These are phyloP conservation scores for Pyrochroa serraticornis DNA, from an alignment of 2,888 invertebrate species.

Conservation along the genomic window DNA sequence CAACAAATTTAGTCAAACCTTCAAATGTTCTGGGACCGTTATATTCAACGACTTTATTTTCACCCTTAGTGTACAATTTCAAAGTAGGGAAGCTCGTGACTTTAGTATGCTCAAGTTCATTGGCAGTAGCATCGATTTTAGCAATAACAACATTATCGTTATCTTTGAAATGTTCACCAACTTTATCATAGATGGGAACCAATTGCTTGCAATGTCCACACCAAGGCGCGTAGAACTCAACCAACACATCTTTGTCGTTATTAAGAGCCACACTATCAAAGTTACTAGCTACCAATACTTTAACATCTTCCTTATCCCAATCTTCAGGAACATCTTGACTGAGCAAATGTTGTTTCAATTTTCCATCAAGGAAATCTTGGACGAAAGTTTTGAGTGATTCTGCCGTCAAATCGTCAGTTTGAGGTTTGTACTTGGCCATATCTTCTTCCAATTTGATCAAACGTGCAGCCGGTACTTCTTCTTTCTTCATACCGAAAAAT, in stretches of 20 bases:
- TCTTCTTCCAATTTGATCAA: conserved; percentile 95
- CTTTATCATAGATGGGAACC: conserved; percentile 93
- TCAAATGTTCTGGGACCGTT: conserved; percentile 94
- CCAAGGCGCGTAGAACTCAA: conserved; percentile 99
- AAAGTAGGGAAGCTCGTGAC: conserved; percentile 94
- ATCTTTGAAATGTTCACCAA: conserved; percentile 84
- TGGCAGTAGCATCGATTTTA: conserved; percentile 98
- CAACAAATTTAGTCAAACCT: conserved; percentile 91
- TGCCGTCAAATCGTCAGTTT: conserved; percentile 70
- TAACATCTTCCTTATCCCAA: conserved; percentile 96
- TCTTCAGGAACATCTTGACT: conserved; percentile 94
- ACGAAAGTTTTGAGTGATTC: conserved; percentile 82
- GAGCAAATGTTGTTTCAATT: conserved; percentile 93
- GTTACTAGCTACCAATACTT: conserved; percentile 91
- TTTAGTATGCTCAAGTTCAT: conserved; percentile 96
- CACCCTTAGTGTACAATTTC: conserved; percentile 91
- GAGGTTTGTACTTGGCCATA: conserved; percentile 97
- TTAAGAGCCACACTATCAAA: conserved; percentile 93
- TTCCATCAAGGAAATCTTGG: conserved; percentile 86
- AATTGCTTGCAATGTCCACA: conserved; percentile 98
- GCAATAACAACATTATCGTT: conserved; percentile 86
- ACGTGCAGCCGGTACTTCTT: conserved; percentile 88
- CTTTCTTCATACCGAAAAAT: conserved; percentile 94
- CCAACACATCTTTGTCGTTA: conserved; percentile 87
- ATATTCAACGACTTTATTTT: conserved; percentile 89